Conservation (phyloP, 1,140 invertebrate species). For the Drosophila sp. region DNA sequence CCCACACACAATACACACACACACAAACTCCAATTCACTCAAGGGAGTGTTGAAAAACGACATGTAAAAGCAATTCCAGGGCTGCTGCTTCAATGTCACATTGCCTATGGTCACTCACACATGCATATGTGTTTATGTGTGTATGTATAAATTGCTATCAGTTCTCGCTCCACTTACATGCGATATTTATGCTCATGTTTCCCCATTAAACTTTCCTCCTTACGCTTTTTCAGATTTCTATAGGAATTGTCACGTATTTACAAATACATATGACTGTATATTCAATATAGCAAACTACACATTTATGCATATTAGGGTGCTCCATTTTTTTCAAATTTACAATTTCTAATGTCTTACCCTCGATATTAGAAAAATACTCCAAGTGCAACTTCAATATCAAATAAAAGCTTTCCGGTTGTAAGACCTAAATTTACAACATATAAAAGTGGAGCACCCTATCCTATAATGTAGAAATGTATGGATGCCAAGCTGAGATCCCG, state of each 20-base stretch:
- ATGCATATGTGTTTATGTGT: neutral
- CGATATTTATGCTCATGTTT: conserved; percentile 44
- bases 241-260: conserved; percentile 67
- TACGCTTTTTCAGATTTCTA: conserved; percentile 18
- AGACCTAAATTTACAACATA: too few relatives aligned
- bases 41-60: conserved; percentile 17
- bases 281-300: neutral
- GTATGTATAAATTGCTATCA: conserved; percentile 35
- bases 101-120: conserved; percentile 21
- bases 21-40: conserved; percentile 8
- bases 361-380: too few relatives aligned
- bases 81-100: conserved; percentile 17
- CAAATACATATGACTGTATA: neutral
- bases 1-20: conserved; percentile 24
- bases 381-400: too few relatives aligned
- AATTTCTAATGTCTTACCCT: too few relatives aligned
- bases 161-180: conserved; percentile 34
- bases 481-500: neutral
- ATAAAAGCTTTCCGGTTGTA: too few relatives aligned
- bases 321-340: too few relatives aligned
- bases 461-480: too few relatives aligned
- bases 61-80: conserved; percentile 8
- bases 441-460: too few relatives aligned
- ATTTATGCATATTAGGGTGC: neutral
- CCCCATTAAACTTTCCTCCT: conserved; percentile 55